Percentiles rank a stretch among this genome's conserved stretches.
These are phyloP conservation scores for Arctia plantaginis DNA, from an alignment of 2,888 invertebrate species.

Conservation along the genomic window DNA sequence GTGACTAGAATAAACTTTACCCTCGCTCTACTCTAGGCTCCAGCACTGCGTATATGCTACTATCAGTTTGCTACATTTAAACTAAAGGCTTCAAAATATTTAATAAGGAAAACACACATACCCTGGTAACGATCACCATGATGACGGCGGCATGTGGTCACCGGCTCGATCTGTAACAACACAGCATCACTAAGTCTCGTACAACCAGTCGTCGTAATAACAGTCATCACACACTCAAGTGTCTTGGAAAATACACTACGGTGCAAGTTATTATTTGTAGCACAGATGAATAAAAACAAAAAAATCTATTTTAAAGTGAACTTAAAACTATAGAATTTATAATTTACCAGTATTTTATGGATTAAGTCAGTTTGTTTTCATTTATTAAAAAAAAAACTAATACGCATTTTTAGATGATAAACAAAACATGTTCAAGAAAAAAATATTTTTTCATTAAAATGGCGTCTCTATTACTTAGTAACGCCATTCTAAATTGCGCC, in stretches of 20 bases:
- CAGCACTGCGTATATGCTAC: neutral
- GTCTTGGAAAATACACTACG: neutral
- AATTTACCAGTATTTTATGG: neutral
- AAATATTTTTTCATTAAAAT: neutral
- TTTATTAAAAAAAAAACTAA: neutral
- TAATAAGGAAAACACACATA: conserved; percentile 70
- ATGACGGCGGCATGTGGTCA: conserved; percentile 86
- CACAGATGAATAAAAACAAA: neutral
- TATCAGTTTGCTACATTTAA: neutral
- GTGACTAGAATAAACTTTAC: neutral
- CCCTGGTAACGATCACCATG: conserved; percentile 94
- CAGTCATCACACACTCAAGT: conserved; percentile 5
- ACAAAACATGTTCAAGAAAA: neutral
- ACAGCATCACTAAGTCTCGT: conserved; percentile 16
- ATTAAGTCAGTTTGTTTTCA: neutral
- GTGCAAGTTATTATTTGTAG: neutral
- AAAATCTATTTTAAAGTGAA: neutral
- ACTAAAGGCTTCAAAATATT: neutral
- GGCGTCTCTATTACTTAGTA: neutral
- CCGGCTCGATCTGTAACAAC: conserved; percentile 76
- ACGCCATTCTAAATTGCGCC: neutral
- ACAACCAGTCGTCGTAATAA: neutral
- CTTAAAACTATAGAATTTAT: conserved; percentile 1
- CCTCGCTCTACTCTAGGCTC: neutral
- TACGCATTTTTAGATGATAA: neutral